Conservation (phyloP, 2,113 vertebrate genomes). For the Neogobius melanostomus region DNA sequence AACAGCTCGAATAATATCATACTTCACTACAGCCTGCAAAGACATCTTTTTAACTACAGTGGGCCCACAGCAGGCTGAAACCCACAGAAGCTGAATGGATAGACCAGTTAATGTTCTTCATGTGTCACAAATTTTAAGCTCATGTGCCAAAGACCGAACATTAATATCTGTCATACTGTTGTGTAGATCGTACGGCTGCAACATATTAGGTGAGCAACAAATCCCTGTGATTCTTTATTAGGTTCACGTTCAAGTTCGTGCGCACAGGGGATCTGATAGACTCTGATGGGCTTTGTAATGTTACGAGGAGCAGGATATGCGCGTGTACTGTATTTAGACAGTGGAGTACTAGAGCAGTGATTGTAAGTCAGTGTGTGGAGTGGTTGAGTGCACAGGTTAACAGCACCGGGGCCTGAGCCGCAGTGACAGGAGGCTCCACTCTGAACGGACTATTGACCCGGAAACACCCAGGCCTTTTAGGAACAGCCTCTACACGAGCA, state of each 20-base stretch:
- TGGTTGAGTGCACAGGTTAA: slow-evolving; percentile 71
- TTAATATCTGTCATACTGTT: too few relatives aligned
- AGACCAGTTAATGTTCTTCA: background rate
- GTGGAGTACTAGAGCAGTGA: slow-evolving; percentile 54
- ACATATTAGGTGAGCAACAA: too few relatives aligned
- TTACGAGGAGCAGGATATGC: slow-evolving; percentile 26
- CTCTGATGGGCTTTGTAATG: background rate
- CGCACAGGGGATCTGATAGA: too few relatives aligned
- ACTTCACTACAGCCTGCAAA: too few relatives aligned
- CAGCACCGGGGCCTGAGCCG: slow-evolving; percentile 55
- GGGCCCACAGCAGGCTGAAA: too few relatives aligned
- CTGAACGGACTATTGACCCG: slow-evolving; percentile 72
- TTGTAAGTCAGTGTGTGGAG: slow-evolving; percentile 58
- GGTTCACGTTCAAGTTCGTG: too few relatives aligned
- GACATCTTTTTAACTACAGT: too few relatives aligned
- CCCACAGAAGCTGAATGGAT: too few relatives aligned
- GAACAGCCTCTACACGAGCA: slow-evolving; percentile 49
- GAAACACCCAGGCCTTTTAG: slow-evolving; percentile 64
- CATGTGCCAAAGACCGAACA: background rate
- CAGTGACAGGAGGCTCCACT: slow-evolving; percentile 65
- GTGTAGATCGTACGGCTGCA: too few relatives aligned
- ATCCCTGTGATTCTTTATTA: too few relatives aligned
- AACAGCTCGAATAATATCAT: too few relatives aligned
- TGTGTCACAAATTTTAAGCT: background rate
- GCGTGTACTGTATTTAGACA: slow-evolving; percentile 18